Evolutionary conservation across 2,888 invertebrate genomes (phyloP).

Genomic region (Cheilosia vulpina): DNA sequence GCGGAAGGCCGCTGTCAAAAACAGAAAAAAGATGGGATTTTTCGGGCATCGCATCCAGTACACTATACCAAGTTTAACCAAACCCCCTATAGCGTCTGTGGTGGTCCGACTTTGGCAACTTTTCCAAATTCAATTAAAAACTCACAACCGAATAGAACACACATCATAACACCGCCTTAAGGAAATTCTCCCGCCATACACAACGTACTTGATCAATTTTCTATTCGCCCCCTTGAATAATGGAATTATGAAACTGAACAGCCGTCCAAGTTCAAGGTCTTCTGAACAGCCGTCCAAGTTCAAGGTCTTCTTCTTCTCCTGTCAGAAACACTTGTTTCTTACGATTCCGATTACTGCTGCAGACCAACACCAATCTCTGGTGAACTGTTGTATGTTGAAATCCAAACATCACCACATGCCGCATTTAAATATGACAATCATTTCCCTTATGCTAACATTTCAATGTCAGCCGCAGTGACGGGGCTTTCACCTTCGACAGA

Average conservation of each 20-base stretch:
- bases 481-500: neutral
- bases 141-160: too few relatives aligned
- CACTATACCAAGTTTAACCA: too few relatives aligned
- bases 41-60: too few relatives aligned
- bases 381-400: neutral
- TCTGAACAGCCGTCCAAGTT: neutral
- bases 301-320: neutral
- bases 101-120: too few relatives aligned
- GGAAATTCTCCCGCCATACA: too few relatives aligned
- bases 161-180: too few relatives aligned
- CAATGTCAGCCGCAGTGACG: neutral
- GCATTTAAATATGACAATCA: neutral
- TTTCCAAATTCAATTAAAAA: too few relatives aligned
- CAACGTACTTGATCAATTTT: neutral
- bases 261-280: neutral
- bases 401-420: neutral
- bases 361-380: neutral
- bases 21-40: too few relatives aligned
- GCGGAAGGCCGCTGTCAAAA: too few relatives aligned
- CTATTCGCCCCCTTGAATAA: neutral
- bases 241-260: neutral
- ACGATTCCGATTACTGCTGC: neutral
- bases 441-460: neutral
- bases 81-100: too few relatives aligned
- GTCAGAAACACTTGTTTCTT: neutral